Percentiles rank a stretch among this genome's conserved stretches.
Conservation (phyloP, 2,888 invertebrate genomes). For the Phengaris alcon region DNA sequence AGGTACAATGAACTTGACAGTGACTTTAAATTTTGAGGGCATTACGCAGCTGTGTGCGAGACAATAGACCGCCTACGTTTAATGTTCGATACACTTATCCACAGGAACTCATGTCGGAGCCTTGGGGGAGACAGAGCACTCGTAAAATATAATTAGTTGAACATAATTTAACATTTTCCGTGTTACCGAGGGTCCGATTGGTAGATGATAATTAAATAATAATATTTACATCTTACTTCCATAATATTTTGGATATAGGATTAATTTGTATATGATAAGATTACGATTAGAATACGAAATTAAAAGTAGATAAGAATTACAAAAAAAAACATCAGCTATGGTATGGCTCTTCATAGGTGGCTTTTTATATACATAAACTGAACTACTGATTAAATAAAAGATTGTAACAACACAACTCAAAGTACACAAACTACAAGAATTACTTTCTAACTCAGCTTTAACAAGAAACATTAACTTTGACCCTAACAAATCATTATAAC, state of each 20-base stretch:
- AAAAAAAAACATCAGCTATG: too few species aligned
- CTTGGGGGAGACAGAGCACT: conserved; percentile 10
- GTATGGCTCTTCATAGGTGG: too few species aligned
- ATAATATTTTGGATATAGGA: too few species aligned
- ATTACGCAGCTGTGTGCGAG: conserved; percentile 54
- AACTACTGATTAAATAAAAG: too few species aligned
- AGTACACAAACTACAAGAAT: neutral
- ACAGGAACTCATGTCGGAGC: conserved; percentile 13
- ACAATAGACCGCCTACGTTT: conserved; percentile 52
- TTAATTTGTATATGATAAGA: too few species aligned
- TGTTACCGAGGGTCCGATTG: neutral
- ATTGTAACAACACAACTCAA: neutral
- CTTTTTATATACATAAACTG: too few species aligned
- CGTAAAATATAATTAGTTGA: conserved; percentile 21
- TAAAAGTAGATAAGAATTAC: too few species aligned
- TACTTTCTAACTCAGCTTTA: neutral
- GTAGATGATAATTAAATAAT: neutral
- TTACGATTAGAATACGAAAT: too few species aligned
- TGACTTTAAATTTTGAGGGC: conserved; percentile 60
- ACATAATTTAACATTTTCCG: conserved; percentile 13
- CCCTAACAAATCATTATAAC: conserved; percentile 17
- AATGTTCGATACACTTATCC: conserved; percentile 34
- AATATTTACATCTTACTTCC: too few species aligned
- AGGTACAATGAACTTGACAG: conserved; percentile 64
- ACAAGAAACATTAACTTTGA: conserved; percentile 12